phyloP scores from a whole-genome alignment of 2,113 vertebrate genomes.

The Calcarius ornatus region DNA sequence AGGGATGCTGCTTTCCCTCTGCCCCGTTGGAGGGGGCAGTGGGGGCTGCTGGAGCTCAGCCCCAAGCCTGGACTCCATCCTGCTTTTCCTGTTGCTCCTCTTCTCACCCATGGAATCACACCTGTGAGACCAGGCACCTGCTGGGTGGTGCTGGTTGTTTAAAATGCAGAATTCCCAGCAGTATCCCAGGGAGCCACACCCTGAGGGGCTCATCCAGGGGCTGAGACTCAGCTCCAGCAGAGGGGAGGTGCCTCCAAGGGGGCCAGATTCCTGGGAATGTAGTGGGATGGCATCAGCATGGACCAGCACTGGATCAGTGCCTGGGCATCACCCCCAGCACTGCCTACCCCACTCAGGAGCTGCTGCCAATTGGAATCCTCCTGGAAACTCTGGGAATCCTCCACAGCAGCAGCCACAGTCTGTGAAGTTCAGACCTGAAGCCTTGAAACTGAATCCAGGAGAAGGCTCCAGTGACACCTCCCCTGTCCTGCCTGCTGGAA shows the following conservation, averaged over 20 bases:
- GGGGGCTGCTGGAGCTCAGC: not conserved
- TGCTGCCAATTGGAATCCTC: fast-evolving
- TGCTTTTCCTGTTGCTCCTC: not conserved
- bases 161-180: not conserved
- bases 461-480: not conserved
- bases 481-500: not conserved
- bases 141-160: not conserved
- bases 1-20: not conserved
- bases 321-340: not conserved
- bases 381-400: not conserved
- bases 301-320: not conserved
- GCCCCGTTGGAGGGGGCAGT: not conserved
- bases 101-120: fast-evolving
- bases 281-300: not conserved
- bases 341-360: not conserved
- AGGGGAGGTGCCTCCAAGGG: fast-evolving
- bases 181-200: not conserved
- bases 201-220: not conserved
- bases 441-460: not conserved
- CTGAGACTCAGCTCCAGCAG: not conserved
- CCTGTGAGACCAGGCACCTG: not conserved
- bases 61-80: not conserved
- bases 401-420: not conserved
- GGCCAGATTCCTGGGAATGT: fast-evolving
- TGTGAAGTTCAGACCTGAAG: not conserved